These are phyloP conservation scores for Saccostrea cuccullata DNA, from an alignment of 1,140 invertebrate genomes.

Conservation along the genomic window DNA sequence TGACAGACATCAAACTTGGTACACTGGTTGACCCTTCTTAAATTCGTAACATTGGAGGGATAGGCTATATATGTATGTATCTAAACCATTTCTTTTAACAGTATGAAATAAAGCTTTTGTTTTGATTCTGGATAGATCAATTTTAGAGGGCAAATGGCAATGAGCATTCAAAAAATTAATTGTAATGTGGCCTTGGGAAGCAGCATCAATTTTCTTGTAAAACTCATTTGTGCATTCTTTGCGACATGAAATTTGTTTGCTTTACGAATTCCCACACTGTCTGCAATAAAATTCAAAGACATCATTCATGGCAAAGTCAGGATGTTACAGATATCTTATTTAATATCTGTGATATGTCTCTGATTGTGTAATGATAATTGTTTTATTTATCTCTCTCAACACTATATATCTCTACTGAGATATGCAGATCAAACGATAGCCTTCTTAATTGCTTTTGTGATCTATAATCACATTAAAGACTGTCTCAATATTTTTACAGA, in stretches of 20 bases:
- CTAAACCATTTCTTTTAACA: no score
- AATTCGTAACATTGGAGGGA: no score
- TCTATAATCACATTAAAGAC: constrained; percentile 29
- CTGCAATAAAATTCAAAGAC: not conserved
- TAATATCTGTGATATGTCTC: not conserved
- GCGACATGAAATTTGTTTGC: not conserved
- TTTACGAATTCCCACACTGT: not conserved
- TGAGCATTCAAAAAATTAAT: no score
- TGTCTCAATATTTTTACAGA: constrained; percentile 26
- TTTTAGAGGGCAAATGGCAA: no score
- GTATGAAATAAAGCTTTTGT: no score
- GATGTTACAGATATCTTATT: not conserved
- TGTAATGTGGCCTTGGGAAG: no score
- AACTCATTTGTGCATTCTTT: constrained; percentile 1
- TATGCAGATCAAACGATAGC: not conserved
- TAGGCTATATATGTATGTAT: no score
- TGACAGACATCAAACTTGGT: no score
- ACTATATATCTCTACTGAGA: not conserved
- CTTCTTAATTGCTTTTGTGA: constrained; percentile 7
- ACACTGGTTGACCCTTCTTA: no score
- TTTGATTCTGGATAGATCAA: no score
- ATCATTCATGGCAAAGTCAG: not conserved
- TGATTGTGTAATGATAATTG: not conserved
- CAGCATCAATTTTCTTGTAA: not conserved
- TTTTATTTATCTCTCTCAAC: not conserved